These are phyloP conservation scores for Oxycera nigricornis DNA, from an alignment of 2,888 invertebrate genomes.

Conservation along the genomic window DNA sequence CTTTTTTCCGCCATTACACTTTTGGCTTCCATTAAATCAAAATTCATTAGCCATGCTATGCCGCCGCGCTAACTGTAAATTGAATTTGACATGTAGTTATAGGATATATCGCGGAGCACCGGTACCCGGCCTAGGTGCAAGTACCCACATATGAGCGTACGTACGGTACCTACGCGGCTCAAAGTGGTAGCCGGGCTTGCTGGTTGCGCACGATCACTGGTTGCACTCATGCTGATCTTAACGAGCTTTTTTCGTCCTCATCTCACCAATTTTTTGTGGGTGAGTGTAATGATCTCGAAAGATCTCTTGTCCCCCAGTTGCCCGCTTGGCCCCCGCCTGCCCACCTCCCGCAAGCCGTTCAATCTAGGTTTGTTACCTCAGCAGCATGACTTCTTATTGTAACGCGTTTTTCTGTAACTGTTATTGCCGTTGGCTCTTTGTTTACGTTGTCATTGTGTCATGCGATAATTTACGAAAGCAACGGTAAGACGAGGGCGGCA, in stretches of 20 bases:
- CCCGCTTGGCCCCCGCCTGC: not conserved
- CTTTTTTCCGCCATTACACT: slow-evolving; percentile 14
- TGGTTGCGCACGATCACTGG: slow-evolving; percentile 3
- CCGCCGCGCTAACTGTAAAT: slow-evolving; percentile 15
- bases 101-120: too few relatives aligned
- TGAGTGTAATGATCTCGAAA: slow-evolving; percentile 22
- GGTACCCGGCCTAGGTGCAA: too few relatives aligned
- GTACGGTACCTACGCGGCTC: too few relatives aligned
- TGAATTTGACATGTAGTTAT: slow-evolving; percentile 28
- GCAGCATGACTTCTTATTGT: not conserved
- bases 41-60: slow-evolving; percentile 24
- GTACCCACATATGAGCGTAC: too few relatives aligned
- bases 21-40: slow-evolving; percentile 32
- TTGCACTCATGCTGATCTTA: slow-evolving; percentile 12
- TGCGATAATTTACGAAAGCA: slow-evolving; percentile 3
- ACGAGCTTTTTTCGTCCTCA: not conserved
- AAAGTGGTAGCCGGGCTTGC: not conserved
- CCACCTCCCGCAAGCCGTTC: not conserved
- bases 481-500: not conserved
- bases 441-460: slow-evolving; percentile 26
- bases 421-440: slow-evolving; percentile 27
- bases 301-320: not conserved
- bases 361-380: not conserved
- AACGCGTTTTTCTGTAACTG: slow-evolving; percentile 14
- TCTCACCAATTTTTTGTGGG: slow-evolving; percentile 6